Evolutionary conservation across 2,888 invertebrate genomes (phyloP).

Genomic region (Eilema griseolum): DNA sequence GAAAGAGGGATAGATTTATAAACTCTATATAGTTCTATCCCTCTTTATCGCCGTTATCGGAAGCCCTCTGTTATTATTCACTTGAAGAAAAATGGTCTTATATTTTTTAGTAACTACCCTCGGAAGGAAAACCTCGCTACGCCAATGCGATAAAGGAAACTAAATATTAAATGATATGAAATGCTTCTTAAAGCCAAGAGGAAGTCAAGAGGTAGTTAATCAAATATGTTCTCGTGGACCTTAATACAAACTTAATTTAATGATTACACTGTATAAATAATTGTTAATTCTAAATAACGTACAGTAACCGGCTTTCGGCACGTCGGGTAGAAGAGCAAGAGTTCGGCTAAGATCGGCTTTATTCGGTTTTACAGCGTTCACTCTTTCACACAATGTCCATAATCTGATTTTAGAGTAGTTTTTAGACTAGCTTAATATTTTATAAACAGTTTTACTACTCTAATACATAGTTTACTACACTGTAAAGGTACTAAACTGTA

Average conservation of each 20-base stretch:
- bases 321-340: neutral
- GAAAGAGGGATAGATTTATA: too few relatives aligned
- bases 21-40: too few relatives aligned
- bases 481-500: too few relatives aligned
- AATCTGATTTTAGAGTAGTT: too few relatives aligned
- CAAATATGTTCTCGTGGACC: conserved; percentile 22
- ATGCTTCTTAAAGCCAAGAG: conserved; percentile 48
- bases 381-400: too few relatives aligned
- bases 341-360: neutral
- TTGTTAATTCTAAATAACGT: conserved; percentile 14
- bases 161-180: conserved; percentile 50
- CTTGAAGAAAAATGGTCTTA: too few relatives aligned
- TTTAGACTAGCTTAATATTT: neutral
- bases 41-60: too few relatives aligned
- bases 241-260: conserved; percentile 33
- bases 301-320: neutral
- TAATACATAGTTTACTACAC: neutral
- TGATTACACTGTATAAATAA: conserved; percentile 18
- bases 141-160: conserved; percentile 21
- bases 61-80: neutral
- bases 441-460: neutral
- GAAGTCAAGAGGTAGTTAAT: conserved; percentile 31
- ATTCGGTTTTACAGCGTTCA: neutral
- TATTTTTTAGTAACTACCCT: neutral
- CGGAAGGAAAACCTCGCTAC: neutral